Evolutionary conservation across 1,140 invertebrate genomes (phyloP), one percentile per base, ranked within the genome.

Genomic region (Bradysia coprophila): DNA sequence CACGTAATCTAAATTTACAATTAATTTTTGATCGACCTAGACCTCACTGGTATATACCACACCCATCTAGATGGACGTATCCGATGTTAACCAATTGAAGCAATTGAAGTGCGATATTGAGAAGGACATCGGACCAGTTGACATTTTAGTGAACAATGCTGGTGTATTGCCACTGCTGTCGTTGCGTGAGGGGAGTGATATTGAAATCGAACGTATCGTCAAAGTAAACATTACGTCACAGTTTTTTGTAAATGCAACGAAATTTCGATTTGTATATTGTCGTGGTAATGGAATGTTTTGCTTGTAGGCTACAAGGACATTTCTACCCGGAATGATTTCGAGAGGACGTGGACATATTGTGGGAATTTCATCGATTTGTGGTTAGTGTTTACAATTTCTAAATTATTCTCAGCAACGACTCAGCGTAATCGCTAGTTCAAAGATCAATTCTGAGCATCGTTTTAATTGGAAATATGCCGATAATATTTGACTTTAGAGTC

Each of bases 11-110:
- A 19, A 11, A 38, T 5, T 38, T 5, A 3, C 21, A 9, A 23
- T 22, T 9, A n/a, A 4, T n/a, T n/a, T n/a, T n/a, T n/a, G n/a
- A n/a, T n/a, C n/a, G n/a, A n/a, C n/a, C n/a, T n/a, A n/a, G n/a
- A n/a, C n/a, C n/a, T n/a, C n/a, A n/a, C n/a, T n/a, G n/a, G n/a
- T n/a, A n/a, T n/a, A n/a, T n/a, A n/a, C n/a, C n/a, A n/a, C n/a
- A n/a, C n/a, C n/a, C n/a, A n/a, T n/a, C n/a, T n/a, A 59, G 57
- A 56, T 55, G n/a, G 57, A 59, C 46, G 56, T 59, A 0, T 57
- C 57, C 5, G 55, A 53, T 16, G 52, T 53, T 0, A 49, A 56
- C 2, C 56, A 55, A 31, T 41, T 59, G 11, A 53, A 59, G 38
- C 19, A 57, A n/a, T 52, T 59, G 53, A 53, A 53, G 3, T 45